A percentile compares a stretch with the other conserved stretches of the same genome.
Conservation (phyloP, 2,797 vertebrate species). For the Dryobates pubescens region DNA sequence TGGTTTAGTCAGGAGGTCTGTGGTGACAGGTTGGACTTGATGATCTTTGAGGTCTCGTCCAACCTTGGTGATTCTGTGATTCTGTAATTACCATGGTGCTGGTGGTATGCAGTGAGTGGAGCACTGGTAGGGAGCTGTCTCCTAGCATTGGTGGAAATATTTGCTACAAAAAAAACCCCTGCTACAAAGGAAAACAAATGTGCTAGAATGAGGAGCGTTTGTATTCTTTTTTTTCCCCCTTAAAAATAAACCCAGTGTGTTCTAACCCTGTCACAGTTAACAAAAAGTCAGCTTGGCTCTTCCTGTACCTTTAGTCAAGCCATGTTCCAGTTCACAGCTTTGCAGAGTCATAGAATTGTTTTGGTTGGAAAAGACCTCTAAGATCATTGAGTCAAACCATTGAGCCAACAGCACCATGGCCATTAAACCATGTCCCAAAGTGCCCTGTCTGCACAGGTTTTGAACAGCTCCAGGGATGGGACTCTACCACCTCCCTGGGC, state of each 20-base stretch:
- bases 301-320: not conserved
- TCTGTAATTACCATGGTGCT: not conserved
- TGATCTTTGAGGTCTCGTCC: too few species aligned
- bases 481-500: too few species aligned
- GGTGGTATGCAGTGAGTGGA: not conserved
- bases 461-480: too few species aligned
- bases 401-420: too few species aligned
- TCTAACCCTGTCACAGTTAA: not conserved
- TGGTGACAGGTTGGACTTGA: too few species aligned
- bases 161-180: not conserved
- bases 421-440: too few species aligned
- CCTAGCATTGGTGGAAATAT: not conserved
- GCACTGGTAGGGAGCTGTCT: not conserved
- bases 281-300: not conserved
- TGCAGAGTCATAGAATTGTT: too few species aligned
- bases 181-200: not conserved
- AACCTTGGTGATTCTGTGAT: too few species aligned
- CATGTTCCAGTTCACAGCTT: accelerated
- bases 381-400: too few species aligned
- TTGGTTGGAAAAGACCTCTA: too few species aligned
- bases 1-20: too few species aligned
- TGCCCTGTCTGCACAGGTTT: too few species aligned
- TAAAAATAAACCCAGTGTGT: not conserved
- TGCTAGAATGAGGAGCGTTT: not conserved
- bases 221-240: not conserved